Base-by-base conservation (phyloP, 2,113 vertebrate genomes). In the cattle (Bos taurus) region DNA sequence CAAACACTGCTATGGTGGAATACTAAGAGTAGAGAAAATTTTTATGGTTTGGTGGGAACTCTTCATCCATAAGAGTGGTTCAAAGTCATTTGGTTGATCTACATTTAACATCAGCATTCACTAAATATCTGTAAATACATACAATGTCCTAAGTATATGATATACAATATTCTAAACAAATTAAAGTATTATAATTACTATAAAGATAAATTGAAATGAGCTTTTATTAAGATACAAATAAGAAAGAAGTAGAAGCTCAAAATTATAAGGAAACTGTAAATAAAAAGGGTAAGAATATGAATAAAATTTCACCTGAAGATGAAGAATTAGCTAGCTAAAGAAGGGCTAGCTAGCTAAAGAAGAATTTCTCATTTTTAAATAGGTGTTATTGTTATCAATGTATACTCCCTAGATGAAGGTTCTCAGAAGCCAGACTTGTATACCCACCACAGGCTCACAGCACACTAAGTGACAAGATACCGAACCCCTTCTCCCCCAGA, bases 201-300 rank as follows among this genome's bases (percentile, higher is more conserved):
- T 52, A 30, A 85, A 48, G 62, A 90, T 54, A 94, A 90, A 33
- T 67, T 84, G 50, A 60, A 93, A 83, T 56, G n/a, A 77, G 11
- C 71, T 88, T 17, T 50, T 89, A 30, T 17, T 25, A 57, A 88
- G 57, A 28, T 17, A 21, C 12, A 78, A 88, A 82, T 7, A 67
- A 64, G 33, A 81, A 92, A 57, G 21, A 43, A 57, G 4, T 28
- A 71, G 33, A 52, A 54, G 3, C 28, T 40, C 1, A 91, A 67
- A 77, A 64, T 90, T 86, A 77, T 50, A 82, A 96, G 85, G 48
- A 78, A 25, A 52, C 46, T 40, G 2, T 93, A 4, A 26, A 48
- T n/a, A 33, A 25, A 74, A 88, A 60, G 7, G 23, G 48, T 36
- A 93, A 80, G 33, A 83, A 71, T 21, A 59, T 62, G 33, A 94